Percentiles rank a stretch among this genome's conserved stretches.
Evolutionary conservation across 2,888 invertebrate species (phyloP).

Genomic region (Pristionchus exspectatus): DNA sequence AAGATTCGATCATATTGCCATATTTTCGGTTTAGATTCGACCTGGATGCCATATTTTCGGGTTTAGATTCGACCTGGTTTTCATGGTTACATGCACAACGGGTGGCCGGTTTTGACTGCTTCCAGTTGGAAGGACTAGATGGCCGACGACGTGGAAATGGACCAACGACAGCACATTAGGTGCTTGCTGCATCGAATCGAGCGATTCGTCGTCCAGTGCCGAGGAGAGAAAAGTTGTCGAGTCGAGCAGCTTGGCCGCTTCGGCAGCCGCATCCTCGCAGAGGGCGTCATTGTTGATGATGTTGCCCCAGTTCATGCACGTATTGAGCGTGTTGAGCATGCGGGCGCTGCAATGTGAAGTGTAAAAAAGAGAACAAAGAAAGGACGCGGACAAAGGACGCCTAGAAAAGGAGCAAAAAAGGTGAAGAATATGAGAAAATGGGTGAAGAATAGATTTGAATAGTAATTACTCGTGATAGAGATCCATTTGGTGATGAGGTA

Average conservation of each 20-base stretch:
- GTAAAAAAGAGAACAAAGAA: conserved; percentile 10
- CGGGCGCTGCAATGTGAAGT: conserved; percentile 9
- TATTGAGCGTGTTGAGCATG: conserved; percentile 45
- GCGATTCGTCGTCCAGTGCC: conserved; percentile 26
- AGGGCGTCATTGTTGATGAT: conserved; percentile 39
- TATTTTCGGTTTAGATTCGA: conserved; percentile 33
- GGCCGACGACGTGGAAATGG: not conserved
- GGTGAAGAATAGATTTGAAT: not conserved
- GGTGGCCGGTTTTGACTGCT: conserved; percentile 50
- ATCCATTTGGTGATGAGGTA: conserved; percentile 2
- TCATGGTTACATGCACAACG: not conserved
- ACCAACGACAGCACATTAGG: conserved; percentile 49
- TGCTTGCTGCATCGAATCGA: not conserved
- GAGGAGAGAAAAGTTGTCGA: not conserved
- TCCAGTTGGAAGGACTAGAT: conserved; percentile 29
- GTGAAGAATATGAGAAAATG: not conserved
- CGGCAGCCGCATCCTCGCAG: conserved; percentile 6
- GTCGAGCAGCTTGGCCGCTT: conserved; percentile 34
- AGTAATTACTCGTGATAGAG: not conserved
- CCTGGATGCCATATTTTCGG: conserved; percentile 32
- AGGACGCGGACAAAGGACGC: not conserved
- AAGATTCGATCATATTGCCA: not conserved
- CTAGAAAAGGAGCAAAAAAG: not conserved
- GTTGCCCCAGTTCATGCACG: conserved; percentile 16
- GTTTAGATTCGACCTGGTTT: conserved; percentile 52